These are phyloP conservation scores for Phaenicophaeus curvirostris DNA, from an alignment of 2,797 vertebrate genomes.

Conservation along the genomic window DNA sequence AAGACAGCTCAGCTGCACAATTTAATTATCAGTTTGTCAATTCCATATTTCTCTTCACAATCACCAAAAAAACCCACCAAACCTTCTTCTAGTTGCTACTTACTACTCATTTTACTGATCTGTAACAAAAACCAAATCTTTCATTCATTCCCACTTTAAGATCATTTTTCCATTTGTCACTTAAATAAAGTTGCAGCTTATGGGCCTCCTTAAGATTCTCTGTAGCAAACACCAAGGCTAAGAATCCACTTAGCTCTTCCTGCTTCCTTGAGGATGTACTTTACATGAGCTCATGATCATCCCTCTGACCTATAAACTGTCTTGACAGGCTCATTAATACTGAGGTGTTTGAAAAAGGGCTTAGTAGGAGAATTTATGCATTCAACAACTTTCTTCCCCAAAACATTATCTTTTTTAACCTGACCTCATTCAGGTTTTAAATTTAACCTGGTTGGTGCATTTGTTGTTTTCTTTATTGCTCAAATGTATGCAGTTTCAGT, in stretches of 20 bases:
- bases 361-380: neutral
- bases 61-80: neutral
- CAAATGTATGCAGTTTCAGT: neutral
- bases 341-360: neutral
- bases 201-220: neutral
- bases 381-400: neutral
- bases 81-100: neutral
- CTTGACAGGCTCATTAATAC: constrained; percentile 9
- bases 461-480: neutral
- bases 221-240: neutral
- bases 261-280: neutral
- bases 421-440: neutral
- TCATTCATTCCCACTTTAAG: neutral
- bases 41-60: neutral
- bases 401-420: neutral
- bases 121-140: neutral
- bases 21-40: neutral
- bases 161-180: neutral
- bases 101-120: neutral
- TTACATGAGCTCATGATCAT: neutral
- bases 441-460: neutral
- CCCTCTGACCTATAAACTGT: neutral
- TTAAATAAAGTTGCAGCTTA: neutral
- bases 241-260: neutral
- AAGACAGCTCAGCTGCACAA: neutral